Conservation (phyloP, 1,140 invertebrate genomes). For the Aplysia californica region DNA sequence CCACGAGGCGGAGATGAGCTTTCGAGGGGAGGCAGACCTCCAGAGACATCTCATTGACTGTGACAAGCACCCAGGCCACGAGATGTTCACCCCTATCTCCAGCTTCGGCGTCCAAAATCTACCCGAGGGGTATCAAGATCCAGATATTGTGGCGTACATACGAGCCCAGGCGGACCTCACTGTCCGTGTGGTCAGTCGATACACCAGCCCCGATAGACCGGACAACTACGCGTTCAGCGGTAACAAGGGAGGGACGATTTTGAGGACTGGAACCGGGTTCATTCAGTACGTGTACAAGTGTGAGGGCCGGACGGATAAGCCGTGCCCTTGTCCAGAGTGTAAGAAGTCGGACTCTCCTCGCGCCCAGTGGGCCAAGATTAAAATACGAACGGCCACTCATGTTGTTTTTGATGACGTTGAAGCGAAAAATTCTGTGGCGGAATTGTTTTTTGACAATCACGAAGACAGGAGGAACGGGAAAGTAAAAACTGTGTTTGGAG, state of each 20-base stretch:
- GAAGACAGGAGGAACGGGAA: slow-evolving; percentile 1
- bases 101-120: not conserved
- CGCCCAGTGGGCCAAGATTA: slow-evolving; percentile 20
- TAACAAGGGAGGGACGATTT: not conserved
- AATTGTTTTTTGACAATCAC: slow-evolving; percentile 5
- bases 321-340: slow-evolving; percentile 20
- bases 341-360: not conserved
- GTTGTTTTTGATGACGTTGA: slow-evolving; percentile 22
- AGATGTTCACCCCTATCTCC: not conserved
- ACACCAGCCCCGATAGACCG: not conserved
- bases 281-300: slow-evolving; percentile 22
- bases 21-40: slow-evolving; percentile 13
- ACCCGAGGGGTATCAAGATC: slow-evolving; percentile 11
- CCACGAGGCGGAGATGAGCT: slow-evolving; percentile 10
- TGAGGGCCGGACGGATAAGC: not conserved
- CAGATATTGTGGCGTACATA: slow-evolving; percentile 14
- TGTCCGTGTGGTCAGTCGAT: not conserved
- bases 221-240: slow-evolving; percentile 9
- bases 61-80: slow-evolving; percentile 10
- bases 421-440: not conserved
- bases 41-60: slow-evolving; percentile 1
- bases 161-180: slow-evolving; percentile 6
- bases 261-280: slow-evolving; percentile 12
- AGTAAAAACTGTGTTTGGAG: not conserved
- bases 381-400: slow-evolving; percentile 16